These are phyloP conservation scores for Drosophila asahinai DNA, from an alignment of 1,140 invertebrate genomes.

Conservation along the genomic window DNA sequence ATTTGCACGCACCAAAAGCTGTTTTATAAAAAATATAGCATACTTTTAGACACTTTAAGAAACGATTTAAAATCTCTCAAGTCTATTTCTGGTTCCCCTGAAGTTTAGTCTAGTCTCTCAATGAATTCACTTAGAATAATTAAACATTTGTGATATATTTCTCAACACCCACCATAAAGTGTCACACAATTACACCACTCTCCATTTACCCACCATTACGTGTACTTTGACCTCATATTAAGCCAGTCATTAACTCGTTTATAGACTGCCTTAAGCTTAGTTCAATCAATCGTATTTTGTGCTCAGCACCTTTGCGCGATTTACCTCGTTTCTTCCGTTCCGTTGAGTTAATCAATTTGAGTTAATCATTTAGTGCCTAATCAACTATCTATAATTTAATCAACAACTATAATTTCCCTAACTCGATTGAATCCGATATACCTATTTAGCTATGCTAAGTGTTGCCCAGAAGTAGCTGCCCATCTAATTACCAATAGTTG, in stretches of 20 bases:
- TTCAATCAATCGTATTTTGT: conserved; percentile 55
- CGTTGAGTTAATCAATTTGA: conserved; percentile 35
- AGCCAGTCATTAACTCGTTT: conserved; percentile 38
- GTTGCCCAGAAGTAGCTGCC: conserved; percentile 40
- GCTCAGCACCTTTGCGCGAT: conserved; percentile 61
- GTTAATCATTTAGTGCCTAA: conserved; percentile 33
- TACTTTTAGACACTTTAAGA: background rate
- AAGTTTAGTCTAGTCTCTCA: background rate
- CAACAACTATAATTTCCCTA: conserved; percentile 28
- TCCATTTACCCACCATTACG: conserved; percentile 19
- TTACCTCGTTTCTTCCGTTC: conserved; percentile 36
- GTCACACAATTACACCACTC: background rate
- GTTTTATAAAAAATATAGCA: background rate
- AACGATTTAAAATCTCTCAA: background rate
- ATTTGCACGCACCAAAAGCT: too few species aligned
- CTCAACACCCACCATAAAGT: background rate
- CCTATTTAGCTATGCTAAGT: conserved; percentile 37
- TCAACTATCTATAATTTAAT: too few species aligned
- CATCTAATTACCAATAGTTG: conserved; percentile 30
- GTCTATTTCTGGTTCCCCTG: background rate
- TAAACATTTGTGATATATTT: conserved; percentile 1
- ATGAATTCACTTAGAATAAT: too few species aligned
- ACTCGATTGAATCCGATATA: conserved; percentile 15
- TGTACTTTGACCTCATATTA: conserved; percentile 40
- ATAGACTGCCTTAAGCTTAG: conserved; percentile 46